phyloP scores from a whole-genome alignment of 1,140 invertebrate species.

The Drosophila carrolli region DNA sequence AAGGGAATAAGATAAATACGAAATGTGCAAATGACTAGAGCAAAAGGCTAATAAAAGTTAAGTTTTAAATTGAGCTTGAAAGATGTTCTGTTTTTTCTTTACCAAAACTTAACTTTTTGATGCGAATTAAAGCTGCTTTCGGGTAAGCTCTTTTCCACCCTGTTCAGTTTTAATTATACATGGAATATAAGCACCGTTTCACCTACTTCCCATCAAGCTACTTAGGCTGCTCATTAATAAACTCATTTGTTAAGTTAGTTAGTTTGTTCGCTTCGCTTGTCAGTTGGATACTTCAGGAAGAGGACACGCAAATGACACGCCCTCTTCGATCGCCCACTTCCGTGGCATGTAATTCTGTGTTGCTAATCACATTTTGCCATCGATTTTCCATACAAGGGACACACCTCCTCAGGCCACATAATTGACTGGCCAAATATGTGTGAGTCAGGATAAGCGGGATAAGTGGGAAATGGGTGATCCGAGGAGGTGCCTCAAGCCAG shows the following conservation, averaged over 20 bases:
- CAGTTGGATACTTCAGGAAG: slow-evolving; percentile 19
- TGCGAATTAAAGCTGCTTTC: too few relatives aligned
- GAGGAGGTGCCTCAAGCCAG: background rate
- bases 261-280: slow-evolving; percentile 30
- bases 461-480: slow-evolving; percentile 12
- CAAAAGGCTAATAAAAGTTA: background rate
- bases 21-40: background rate
- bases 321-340: slow-evolving; percentile 17
- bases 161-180: background rate
- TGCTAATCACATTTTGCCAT: slow-evolving; percentile 72
- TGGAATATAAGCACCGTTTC: background rate
- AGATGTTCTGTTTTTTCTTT: too few relatives aligned
- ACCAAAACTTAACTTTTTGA: too few relatives aligned
- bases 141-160: background rate
- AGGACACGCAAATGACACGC: slow-evolving; percentile 46
- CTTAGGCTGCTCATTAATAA: slow-evolving; percentile 74
- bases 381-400: slow-evolving; percentile 58
- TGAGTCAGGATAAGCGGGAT: slow-evolving; percentile 9
- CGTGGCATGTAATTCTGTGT: slow-evolving; percentile 30
- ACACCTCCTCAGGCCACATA: slow-evolving; percentile 48
- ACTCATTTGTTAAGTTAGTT: slow-evolving; percentile 70
- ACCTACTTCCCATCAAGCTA: slow-evolving; percentile 12
- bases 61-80: too few relatives aligned
- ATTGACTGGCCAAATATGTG: slow-evolving; percentile 48
- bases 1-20: slow-evolving; percentile 1